A percentile compares a stretch with the other conserved stretches of the same genome.
phyloP scores from a whole-genome alignment of 2,113 vertebrate genomes.

The Urocitellus parryii region DNA sequence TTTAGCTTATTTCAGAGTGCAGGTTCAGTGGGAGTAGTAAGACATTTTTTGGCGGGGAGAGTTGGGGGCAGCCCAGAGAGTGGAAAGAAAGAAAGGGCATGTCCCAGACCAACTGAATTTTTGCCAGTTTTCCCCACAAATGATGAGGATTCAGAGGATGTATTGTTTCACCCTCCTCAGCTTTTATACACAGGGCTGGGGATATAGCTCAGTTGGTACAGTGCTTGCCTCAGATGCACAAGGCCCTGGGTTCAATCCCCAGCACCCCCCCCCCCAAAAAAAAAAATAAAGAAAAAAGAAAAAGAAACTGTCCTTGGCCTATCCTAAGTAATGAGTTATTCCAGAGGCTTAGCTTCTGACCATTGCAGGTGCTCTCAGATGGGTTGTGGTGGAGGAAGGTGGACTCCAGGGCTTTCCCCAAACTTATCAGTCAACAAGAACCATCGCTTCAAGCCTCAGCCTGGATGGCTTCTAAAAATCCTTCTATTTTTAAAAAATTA shows the following conservation, averaged over 20 bases:
- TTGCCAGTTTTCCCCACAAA: neutral
- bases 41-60: neutral
- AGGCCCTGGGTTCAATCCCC: no score
- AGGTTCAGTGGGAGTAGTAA: neutral
- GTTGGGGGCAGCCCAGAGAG: neutral
- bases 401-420: neutral
- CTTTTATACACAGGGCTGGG: neutral
- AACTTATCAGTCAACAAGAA: neutral
- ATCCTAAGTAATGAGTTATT: neutral
- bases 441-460: neutral
- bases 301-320: neutral
- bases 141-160: neutral
- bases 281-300: neutral
- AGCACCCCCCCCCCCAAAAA: neutral
- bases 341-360: neutral
- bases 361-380: neutral
- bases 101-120: neutral
- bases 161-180: neutral
- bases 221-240: no score
- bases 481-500: neutral
- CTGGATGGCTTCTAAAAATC: neutral
- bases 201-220: no score
- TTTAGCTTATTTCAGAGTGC: neutral
- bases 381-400: fast-evolving
- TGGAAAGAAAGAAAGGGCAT: neutral